Evolutionary conservation across 2,797 vertebrate genomes (phyloP).

Genomic region (Galagoides demidoff): DNA sequence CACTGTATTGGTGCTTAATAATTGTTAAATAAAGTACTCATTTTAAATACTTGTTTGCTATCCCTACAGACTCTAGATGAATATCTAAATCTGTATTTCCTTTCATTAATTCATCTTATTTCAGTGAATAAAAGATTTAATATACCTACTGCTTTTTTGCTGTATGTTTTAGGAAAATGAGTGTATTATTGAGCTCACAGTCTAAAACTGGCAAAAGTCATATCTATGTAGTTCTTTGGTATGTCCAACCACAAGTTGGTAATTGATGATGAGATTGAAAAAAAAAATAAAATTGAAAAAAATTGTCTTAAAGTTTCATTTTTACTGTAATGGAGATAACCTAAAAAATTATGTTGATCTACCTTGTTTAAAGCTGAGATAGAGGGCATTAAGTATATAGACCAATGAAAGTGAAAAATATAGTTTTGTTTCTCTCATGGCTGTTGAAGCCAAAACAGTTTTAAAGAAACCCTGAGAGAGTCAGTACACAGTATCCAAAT

Average conservation of each 20-base stretch:
- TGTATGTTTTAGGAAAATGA: not conserved
- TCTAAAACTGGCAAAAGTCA: not conserved
- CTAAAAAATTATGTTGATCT: not conserved
- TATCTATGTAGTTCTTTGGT: not conserved
- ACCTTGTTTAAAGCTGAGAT: not conserved
- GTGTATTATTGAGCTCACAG: not conserved
- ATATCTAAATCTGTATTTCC: not conserved
- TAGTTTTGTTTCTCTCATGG: not conserved
- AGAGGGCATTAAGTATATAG: not conserved
- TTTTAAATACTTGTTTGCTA: not conserved
- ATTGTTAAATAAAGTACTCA: not conserved
- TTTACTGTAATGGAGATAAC: not conserved
- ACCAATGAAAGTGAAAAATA: conserved; percentile 36
- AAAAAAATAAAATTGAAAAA: not conserved
- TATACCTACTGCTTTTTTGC: not conserved
- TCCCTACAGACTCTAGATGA: not conserved
- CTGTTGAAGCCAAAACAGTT: conserved; percentile 19
- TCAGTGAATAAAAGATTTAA: not conserved
- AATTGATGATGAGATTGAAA: not conserved
- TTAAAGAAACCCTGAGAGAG: not conserved
- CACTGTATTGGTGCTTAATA: too few relatives aligned
- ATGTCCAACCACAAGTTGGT: not conserved
- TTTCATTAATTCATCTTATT: not conserved
- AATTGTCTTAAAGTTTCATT: not conserved
- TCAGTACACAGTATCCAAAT: not conserved